These are phyloP conservation scores for Rhopalosiphum padi DNA, from an alignment of 1,140 invertebrate species.

Conservation along the genomic window DNA sequence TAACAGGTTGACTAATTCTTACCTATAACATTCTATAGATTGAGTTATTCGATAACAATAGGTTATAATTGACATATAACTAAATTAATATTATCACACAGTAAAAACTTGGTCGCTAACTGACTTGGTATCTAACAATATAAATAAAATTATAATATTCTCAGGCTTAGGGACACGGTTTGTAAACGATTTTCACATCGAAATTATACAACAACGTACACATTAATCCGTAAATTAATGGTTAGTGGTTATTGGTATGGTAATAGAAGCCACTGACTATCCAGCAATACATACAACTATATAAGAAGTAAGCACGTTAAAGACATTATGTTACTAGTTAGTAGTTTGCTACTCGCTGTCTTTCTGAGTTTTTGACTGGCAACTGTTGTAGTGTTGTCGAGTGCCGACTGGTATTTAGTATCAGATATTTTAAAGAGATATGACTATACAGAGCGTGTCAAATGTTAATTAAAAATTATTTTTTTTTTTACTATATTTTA, in stretches of 20 bases:
- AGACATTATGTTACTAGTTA: background rate
- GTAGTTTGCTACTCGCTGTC: no score
- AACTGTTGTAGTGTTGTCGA: background rate
- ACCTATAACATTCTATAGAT: conserved; percentile 19
- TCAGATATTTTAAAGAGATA: background rate
- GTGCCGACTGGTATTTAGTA: background rate
- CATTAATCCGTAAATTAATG: background rate
- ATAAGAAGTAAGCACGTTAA: background rate
- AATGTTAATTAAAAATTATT: background rate
- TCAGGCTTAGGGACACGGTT: background rate
- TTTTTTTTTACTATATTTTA: background rate
- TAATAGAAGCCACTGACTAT: no score
- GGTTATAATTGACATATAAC: background rate
- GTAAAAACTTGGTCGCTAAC: background rate
- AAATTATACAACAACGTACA: background rate
- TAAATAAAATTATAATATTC: background rate
- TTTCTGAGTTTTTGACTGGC: background rate
- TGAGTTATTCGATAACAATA: background rate
- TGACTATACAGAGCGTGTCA: background rate
- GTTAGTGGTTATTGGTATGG: background rate
- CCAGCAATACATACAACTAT: background rate
- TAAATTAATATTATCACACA: background rate
- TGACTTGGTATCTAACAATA: background rate
- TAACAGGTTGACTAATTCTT: background rate
- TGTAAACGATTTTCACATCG: background rate